Percentiles rank a stretch among this genome's conserved stretches.
These are phyloP conservation scores for Atlantisia rogersi DNA, from an alignment of 2,113 vertebrate species.

Conservation along the genomic window DNA sequence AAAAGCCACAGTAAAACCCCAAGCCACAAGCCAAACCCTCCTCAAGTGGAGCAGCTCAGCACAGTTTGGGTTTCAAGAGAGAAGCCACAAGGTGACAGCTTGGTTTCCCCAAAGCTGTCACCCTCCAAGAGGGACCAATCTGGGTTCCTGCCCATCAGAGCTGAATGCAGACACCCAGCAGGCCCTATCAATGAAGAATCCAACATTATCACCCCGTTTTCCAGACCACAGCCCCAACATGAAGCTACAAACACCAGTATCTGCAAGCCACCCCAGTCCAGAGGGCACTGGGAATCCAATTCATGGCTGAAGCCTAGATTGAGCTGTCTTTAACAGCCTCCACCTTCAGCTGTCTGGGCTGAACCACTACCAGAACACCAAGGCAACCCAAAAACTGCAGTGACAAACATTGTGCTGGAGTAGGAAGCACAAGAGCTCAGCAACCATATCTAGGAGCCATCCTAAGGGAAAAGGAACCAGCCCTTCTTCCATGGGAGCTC, in stretches of 20 bases:
- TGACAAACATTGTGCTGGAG: not conserved
- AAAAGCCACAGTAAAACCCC: not conserved
- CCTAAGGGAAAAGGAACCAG: not conserved
- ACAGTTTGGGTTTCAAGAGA: not conserved
- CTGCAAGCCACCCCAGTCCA: not conserved
- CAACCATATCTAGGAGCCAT: not conserved
- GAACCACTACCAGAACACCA: not conserved
- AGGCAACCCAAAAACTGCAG: not conserved
- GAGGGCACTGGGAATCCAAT: not conserved
- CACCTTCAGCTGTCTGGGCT: not conserved
- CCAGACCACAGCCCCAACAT: not conserved
- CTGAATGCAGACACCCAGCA: fast-evolving
- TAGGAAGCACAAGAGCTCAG: not conserved
- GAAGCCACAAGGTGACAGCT: not conserved
- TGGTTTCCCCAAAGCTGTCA: not conserved
- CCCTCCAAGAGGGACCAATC: not conserved
- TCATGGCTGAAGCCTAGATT: not conserved
- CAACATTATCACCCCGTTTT: too few species aligned
- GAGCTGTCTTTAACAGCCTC: not conserved
- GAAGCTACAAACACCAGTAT: not conserved
- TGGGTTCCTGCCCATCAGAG: too few species aligned
- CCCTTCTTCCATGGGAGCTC: not conserved
- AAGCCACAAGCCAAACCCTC: not conserved
- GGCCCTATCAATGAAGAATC: not conserved
- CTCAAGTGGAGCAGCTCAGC: fast-evolving